Evolutionary conservation across 2,113 vertebrate species (phyloP).

Genomic region (Catharus bicknelli): DNA sequence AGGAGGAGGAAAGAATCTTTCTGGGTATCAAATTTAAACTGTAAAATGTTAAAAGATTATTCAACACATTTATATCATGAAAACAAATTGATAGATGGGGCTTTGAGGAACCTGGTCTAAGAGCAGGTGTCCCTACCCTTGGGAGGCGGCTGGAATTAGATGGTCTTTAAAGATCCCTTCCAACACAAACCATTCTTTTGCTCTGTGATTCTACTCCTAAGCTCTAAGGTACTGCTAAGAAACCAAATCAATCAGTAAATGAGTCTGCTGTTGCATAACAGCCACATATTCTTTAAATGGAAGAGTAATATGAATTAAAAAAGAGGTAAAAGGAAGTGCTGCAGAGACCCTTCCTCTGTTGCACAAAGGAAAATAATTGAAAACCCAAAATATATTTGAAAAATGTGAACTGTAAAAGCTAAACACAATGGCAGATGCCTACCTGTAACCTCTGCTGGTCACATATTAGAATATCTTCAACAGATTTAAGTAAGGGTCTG

Average conservation of each 20-base stretch:
- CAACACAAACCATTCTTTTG: neutral
- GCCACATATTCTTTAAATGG: neutral
- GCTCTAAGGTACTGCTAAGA: neutral
- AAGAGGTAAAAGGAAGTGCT: neutral
- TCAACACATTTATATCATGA: neutral
- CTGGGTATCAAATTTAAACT: neutral
- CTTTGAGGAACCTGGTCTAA: neutral
- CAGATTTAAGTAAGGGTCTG: neutral
- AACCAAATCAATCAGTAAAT: neutral
- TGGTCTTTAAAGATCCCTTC: neutral
- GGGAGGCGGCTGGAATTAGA: neutral
- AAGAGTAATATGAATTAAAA: neutral
- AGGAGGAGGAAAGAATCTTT: neutral
- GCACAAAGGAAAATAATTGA: neutral
- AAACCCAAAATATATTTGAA: neutral
- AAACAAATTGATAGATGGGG: neutral
- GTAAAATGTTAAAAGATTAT: neutral
- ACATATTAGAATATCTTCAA: neutral
- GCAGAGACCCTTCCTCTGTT: neutral
- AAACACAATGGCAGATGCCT: neutral
- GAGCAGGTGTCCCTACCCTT: neutral
- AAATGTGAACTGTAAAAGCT: neutral
- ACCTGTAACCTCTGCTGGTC: neutral
- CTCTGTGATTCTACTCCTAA: neutral
- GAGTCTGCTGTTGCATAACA: neutral